A percentile compares a stretch with the other conserved stretches of the same genome.
phyloP scores from a whole-genome alignment of 2,113 vertebrate genomes.

The Mobula hypostoma region DNA sequence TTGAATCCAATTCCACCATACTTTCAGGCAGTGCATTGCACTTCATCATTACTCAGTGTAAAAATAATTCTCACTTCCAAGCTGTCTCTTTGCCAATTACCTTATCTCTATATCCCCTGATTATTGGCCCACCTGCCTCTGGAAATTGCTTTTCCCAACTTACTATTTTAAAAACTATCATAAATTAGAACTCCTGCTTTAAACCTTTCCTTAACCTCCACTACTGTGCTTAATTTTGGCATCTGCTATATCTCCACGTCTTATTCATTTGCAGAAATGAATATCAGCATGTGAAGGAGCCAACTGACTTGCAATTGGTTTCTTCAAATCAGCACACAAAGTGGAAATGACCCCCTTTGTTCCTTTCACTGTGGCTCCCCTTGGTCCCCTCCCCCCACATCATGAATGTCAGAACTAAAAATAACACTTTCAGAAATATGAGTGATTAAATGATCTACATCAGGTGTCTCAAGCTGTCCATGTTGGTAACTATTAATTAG shows the following conservation, averaged over 20 bases:
- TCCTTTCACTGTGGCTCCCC: not conserved
- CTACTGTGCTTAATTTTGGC: not conserved
- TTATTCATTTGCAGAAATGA: not conserved
- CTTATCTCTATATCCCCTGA: not conserved
- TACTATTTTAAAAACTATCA: not conserved
- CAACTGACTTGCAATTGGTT: not conserved
- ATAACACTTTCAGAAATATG: not conserved
- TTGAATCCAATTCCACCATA: not conserved
- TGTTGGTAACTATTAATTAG: not conserved
- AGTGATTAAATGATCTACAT: not conserved
- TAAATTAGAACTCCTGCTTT: not conserved
- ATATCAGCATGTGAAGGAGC: not conserved
- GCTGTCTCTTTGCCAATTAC: not conserved
- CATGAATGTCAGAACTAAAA: not conserved
- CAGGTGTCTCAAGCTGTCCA: not conserved
- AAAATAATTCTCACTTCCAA: not conserved
- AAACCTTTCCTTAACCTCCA: not conserved
- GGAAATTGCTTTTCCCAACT: not conserved
- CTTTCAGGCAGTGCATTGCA: not conserved
- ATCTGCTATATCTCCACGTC: not conserved
- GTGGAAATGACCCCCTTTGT: not conserved
- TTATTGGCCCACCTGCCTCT: not conserved
- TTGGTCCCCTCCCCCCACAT: not conserved
- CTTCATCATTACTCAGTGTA: not conserved
- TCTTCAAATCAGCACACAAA: not conserved